Evolutionary conservation across 2,113 vertebrate species (phyloP), one percentile per base, ranked within the genome.

Genomic region (Enhydra lutris): DNA sequence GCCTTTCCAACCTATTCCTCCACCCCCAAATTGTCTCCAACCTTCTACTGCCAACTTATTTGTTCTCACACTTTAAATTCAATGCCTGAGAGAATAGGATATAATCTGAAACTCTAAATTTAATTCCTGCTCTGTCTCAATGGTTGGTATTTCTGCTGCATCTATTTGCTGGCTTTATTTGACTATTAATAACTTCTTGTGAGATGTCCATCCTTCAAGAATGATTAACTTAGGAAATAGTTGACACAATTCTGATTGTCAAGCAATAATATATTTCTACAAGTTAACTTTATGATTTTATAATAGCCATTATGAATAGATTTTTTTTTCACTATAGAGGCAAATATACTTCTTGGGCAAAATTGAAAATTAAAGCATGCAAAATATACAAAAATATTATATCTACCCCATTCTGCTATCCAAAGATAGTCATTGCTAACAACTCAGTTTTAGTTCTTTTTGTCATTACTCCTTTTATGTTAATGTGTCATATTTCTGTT

Each of bases 181-280:
- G 65, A 39, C 39, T 93, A 84, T 93, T 98, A 96, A 84, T 98
- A 95, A 98, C 94, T 97, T 98, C 61, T 92, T 97, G 55, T 74
- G 84, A 97, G 94, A 13, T 57, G 55, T 23, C 0, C 4, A 81
- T 94, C 89, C 47, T 91, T 97, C 74, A 86, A 81, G 78, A 98
- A 96, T 90, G 73, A 95, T 94, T 59, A 89, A 23, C 78, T 95
- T 94, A 94, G 94, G 89, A 97, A 98, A 89, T 88, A 97, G 96
- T 89, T 98, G 96, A 97, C 61, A 92, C 74, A 95, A 73, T 96
- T 91, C 42, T 86, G 82, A 97, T 96, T 97, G 87, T 89, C 55
- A 98, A 97, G 97, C 59, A 96, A 97, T 92, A 98, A 96, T 97
- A 91, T 96, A 91, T 3, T 95, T 97, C 97, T 97, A 94, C 89